These are phyloP conservation scores for Blastomussa wellsi DNA, from an alignment of 92 coral and sea anemone genomes.

Conservation along the genomic window DNA sequence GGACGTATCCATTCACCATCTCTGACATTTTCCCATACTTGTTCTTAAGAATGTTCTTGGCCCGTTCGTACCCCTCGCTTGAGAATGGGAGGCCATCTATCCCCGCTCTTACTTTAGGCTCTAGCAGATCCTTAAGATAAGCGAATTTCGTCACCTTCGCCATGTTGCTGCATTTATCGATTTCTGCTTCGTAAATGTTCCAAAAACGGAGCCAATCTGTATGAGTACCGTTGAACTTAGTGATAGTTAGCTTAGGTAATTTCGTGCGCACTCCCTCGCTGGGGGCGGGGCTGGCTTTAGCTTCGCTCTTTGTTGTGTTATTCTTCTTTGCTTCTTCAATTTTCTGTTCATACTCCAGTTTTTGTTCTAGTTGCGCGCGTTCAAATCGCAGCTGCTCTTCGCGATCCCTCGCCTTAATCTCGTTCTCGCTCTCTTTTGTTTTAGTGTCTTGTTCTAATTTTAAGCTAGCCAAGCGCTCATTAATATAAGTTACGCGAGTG, in stretches of 20 bases:
- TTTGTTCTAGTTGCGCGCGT: background rate
- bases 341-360: too few relatives aligned
- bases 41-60: conserved; percentile 25
- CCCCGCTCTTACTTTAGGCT: conserved; percentile 7
- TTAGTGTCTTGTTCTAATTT: too few relatives aligned
- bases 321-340: too few relatives aligned
- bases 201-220: conserved; percentile 41
- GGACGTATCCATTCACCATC: conserved; percentile 25
- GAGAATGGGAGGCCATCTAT: conserved; percentile 28
- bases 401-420: background rate
- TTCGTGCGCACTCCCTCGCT: too few relatives aligned
- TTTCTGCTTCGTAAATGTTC: conserved; percentile 33
- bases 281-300: background rate
- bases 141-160: conserved; percentile 25
- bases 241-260: conserved; percentile 23
- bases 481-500: too few relatives aligned
- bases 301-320: too few relatives aligned
- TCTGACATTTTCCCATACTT: conserved; percentile 36
- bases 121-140: conserved; percentile 26
- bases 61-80: conserved; percentile 24
- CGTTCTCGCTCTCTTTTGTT: too few relatives aligned
- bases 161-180: conserved; percentile 23
- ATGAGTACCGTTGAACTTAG: conserved; percentile 8
- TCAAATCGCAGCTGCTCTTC: background rate
- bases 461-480: too few relatives aligned